phyloP scores from a whole-genome alignment of 2,888 invertebrate species.

The Nebria salina region DNA sequence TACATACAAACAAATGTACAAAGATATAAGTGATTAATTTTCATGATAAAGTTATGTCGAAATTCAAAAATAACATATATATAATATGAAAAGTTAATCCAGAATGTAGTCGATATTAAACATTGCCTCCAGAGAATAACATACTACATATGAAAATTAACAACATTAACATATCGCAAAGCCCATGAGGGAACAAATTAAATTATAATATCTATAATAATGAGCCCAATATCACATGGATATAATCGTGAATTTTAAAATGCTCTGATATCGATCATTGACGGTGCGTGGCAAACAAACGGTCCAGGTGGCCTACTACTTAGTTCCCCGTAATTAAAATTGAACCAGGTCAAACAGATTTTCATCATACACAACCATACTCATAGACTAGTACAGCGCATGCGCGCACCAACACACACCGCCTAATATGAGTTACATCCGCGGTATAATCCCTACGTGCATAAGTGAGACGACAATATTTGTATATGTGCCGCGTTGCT shows the following conservation, averaged over 20 bases:
- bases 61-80: not conserved
- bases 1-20: not conserved
- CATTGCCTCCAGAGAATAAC: not conserved
- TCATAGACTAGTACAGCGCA: conserved; percentile 9
- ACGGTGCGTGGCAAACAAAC: not conserved
- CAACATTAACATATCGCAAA: not conserved
- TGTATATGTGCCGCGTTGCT: not conserved
- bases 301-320: conserved; percentile 9
- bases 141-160: not conserved
- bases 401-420: not conserved
- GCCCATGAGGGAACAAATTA: not conserved
- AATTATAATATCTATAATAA: not conserved
- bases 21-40: not conserved
- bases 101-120: not conserved
- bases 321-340: conserved; percentile 20
- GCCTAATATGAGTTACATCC: not conserved
- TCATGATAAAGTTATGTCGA: no score
- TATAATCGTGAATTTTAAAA: not conserved
- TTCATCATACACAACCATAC: conserved; percentile 4
- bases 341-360: conserved; percentile 25
- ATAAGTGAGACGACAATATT: conserved; percentile 10
- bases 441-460: not conserved
- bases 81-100: not conserved
- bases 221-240: not conserved
- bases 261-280: not conserved